A percentile compares a stretch with the other conserved stretches of the same genome.
phyloP scores from a whole-genome alignment of 2,797 vertebrate genomes.

The Cichlasoma orientale region DNA sequence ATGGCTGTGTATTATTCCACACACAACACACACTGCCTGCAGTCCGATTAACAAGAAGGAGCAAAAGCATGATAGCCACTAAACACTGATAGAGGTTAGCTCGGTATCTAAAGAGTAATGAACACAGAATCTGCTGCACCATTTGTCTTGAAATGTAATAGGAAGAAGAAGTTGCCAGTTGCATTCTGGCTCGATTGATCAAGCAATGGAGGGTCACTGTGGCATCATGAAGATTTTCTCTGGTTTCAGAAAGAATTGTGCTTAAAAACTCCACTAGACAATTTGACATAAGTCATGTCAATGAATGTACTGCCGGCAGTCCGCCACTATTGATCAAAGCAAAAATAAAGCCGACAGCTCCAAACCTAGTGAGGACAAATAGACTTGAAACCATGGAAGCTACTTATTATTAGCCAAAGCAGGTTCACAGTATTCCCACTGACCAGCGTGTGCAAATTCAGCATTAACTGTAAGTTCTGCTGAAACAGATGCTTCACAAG shows the following conservation, averaged over 20 bases:
- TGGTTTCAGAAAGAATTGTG: slow-evolving; percentile 39
- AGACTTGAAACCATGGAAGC: slow-evolving; percentile 9
- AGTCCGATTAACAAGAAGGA: slow-evolving; percentile 46
- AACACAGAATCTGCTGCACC: slow-evolving; percentile 39
- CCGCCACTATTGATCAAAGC: slow-evolving; percentile 42
- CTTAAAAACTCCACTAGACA: slow-evolving; percentile 49
- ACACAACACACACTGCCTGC: slow-evolving; percentile 39
- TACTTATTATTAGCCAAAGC: slow-evolving; percentile 36
- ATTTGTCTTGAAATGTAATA: slow-evolving; percentile 58
- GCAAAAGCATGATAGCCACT: slow-evolving; percentile 6
- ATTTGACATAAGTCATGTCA: slow-evolving; percentile 46
- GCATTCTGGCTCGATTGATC: slow-evolving; percentile 36
- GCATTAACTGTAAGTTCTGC: slow-evolving; percentile 46
- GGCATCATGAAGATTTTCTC: slow-evolving; percentile 29
- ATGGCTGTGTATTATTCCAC: slow-evolving; percentile 43
- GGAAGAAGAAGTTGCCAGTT: slow-evolving; percentile 47
- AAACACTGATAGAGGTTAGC: slow-evolving; percentile 28
- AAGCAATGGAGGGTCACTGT: slow-evolving; percentile 3
- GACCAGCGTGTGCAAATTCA: slow-evolving; percentile 48
- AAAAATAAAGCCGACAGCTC: slow-evolving; percentile 30
- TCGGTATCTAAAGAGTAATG: slow-evolving; percentile 40
- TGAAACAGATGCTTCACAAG: slow-evolving; percentile 58
- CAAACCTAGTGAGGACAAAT: slow-evolving; percentile 20
- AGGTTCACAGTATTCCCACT: slow-evolving; percentile 34
- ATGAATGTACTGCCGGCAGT: slow-evolving; percentile 21